Conservation (phyloP, 2,797 vertebrate genomes). For the Muscicapa striata region DNA sequence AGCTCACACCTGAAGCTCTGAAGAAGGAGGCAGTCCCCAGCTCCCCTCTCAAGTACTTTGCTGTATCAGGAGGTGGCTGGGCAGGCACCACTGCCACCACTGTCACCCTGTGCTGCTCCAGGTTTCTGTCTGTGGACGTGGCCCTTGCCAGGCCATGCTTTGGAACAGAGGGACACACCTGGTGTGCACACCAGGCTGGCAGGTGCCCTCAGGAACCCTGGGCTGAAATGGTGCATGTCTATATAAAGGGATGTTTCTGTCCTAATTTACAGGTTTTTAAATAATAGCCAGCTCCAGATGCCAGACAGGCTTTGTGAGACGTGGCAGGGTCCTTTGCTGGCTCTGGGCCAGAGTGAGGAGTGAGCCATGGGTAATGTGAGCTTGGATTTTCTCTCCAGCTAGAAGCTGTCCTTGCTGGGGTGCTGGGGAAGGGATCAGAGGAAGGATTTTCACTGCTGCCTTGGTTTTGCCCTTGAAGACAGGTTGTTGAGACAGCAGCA, state of each 20-base stretch:
- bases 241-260: background rate
- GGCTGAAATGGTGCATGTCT: background rate
- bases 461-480: background rate
- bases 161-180: background rate
- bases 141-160: background rate
- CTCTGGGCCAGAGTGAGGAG: background rate
- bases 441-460: background rate
- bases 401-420: background rate
- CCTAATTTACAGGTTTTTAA: background rate
- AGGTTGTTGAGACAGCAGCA: background rate
- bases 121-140: accelerated
- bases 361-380: background rate
- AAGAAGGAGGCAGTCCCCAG: background rate
- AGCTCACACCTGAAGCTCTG: background rate
- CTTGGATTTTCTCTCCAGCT: background rate
- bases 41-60: background rate
- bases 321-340: background rate
- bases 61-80: background rate
- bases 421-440: background rate
- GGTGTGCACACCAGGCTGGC: background rate
- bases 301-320: background rate
- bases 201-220: background rate
- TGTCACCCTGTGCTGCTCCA: background rate
- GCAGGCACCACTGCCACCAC: background rate
- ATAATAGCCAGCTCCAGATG: background rate